These are phyloP conservation scores for Achatina immaculata DNA, from an alignment of 1,140 invertebrate genomes.

Conservation along the genomic window DNA sequence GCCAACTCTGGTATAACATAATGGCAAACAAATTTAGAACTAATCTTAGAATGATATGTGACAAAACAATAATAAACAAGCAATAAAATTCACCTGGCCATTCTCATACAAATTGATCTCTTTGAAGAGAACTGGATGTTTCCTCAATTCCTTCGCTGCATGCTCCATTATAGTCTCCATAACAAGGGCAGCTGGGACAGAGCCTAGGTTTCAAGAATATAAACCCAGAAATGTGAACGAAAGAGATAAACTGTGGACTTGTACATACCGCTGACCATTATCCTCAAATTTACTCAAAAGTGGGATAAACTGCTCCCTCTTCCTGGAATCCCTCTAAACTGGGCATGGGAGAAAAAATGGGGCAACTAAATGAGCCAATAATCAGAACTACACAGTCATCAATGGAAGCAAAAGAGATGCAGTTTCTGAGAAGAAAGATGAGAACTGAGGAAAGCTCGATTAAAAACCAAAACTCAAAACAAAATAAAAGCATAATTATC, in stretches of 20 bases:
- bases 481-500: no score
- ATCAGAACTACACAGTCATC: no score
- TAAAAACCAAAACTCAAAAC: no score
- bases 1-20: no score
- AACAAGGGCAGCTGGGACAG: constrained; percentile 41
- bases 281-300: background rate
- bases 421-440: no score
- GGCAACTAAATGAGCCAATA: background rate
- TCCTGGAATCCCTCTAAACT: background rate
- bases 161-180: constrained; percentile 52
- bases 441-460: no score
- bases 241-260: background rate
- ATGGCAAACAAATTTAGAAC: no score
- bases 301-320: background rate
- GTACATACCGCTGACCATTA: background rate
- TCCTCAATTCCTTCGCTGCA: constrained; percentile 33
- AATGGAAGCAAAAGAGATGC: no score
- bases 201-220: constrained; percentile 37
- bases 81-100: constrained; percentile 44
- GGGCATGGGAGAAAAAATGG: background rate
- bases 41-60: no score
- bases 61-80: no score
- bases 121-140: constrained; percentile 43
- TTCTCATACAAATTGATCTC: constrained; percentile 49
- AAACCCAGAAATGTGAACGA: no score